phyloP scores from a whole-genome alignment of 2,113 vertebrate genomes.

The Bettongia penicillata region DNA sequence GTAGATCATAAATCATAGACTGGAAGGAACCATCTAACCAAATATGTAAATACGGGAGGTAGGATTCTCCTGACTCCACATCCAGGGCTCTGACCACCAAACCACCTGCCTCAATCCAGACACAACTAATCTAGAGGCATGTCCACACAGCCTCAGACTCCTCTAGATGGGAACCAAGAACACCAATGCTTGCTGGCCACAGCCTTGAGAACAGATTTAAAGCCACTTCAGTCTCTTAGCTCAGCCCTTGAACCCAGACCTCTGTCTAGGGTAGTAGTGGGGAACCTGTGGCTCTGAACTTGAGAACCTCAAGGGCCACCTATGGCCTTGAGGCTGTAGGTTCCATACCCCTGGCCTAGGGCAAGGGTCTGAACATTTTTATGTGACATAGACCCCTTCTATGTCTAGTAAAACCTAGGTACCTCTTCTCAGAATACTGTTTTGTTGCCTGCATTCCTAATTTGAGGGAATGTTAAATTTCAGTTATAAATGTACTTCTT shows the following conservation, averaged over 20 bases:
- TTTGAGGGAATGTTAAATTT: background rate
- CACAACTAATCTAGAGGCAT: background rate
- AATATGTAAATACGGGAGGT: background rate
- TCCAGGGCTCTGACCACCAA: background rate
- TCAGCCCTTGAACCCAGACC: background rate
- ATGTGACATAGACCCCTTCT: background rate
- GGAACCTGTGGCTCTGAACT: too few relatives aligned
- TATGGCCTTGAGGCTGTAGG: too few relatives aligned
- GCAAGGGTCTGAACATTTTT: background rate
- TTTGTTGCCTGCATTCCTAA: background rate
- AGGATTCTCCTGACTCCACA: background rate
- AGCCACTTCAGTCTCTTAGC: background rate
- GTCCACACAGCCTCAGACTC: background rate
- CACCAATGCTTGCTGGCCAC: background rate
- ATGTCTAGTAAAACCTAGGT: background rate
- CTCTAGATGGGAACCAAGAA: background rate
- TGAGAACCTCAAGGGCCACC: too few relatives aligned
- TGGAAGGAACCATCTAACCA: background rate
- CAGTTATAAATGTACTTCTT: background rate
- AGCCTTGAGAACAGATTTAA: background rate
- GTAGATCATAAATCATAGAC: background rate
- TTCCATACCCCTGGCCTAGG: too few relatives aligned
- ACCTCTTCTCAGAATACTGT: background rate
- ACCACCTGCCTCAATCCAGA: background rate
- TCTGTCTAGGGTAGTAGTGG: too few relatives aligned